Conservation (phyloP, 2,113 vertebrate species). For the Passer montanus region DNA sequence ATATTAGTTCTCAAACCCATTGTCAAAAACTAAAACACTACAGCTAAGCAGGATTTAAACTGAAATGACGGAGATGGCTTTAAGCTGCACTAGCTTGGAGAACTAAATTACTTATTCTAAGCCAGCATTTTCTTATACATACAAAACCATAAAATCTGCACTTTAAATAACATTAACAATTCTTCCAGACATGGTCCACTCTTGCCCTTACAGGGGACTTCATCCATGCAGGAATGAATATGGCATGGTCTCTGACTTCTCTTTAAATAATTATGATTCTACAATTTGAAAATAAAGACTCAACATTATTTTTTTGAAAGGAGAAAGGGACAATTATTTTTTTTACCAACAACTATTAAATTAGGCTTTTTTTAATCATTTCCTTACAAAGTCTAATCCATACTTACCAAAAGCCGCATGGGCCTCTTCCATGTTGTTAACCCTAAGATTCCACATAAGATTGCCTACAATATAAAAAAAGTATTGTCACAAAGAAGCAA, state of each 20-base stretch:
- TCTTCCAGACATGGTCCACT: not conserved
- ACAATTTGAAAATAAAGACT: not conserved
- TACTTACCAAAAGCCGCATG: constrained; percentile 82
- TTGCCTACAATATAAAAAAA: constrained; percentile 78
- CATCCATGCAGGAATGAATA: not conserved
- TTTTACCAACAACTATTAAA: not conserved
- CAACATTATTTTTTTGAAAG: not conserved
- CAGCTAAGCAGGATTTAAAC: not conserved
- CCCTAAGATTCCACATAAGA: constrained; percentile 85
- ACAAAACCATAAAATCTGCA: not conserved
- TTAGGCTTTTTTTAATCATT: not conserved
- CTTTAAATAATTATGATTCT: not conserved
- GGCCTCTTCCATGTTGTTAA: constrained; percentile 85
- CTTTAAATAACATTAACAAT: not conserved
- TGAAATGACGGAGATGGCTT: too few species aligned
- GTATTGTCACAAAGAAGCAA: not conserved
- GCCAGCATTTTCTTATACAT: not conserved
- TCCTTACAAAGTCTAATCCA: not conserved
- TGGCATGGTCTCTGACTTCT: not conserved
- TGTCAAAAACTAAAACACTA: not conserved
- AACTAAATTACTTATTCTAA: not conserved
- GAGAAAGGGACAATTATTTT: not conserved
- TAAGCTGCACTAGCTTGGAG: not conserved
- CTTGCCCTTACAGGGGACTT: not conserved
- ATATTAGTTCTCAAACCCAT: not conserved